Percentiles rank a stretch among this genome's conserved stretches.
phyloP scores from a whole-genome alignment of 1,140 invertebrate species.

The Drosophila miranda region DNA sequence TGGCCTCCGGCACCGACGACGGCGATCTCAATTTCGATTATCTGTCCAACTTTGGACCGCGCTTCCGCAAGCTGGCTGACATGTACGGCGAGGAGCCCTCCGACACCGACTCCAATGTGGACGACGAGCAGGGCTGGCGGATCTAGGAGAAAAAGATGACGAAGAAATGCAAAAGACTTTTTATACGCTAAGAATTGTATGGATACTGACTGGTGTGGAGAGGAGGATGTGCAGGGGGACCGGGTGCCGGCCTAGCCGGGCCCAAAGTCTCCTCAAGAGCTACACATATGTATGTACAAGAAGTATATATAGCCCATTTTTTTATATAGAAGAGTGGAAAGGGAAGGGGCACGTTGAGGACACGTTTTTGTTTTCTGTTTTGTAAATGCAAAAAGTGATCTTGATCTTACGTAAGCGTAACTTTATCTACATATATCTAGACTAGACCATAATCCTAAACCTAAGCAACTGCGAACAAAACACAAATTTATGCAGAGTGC shows the following conservation, averaged over 20 bases:
- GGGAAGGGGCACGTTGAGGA: slow-evolving; percentile 42
- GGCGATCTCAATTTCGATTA: slow-evolving; percentile 98
- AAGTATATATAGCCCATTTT: not conserved
- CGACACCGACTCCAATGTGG: slow-evolving; percentile 84
- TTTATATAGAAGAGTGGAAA: slow-evolving; percentile 64
- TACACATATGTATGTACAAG: slow-evolving; percentile 31
- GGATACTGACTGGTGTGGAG: slow-evolving; percentile 28
- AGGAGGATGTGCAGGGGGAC: slow-evolving; percentile 21
- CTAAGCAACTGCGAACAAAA: slow-evolving; percentile 64
- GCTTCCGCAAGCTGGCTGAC: slow-evolving; percentile 97
- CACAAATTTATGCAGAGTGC: slow-evolving; percentile 30
- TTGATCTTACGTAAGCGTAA: slow-evolving; percentile 69
- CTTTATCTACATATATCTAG: slow-evolving; percentile 19
- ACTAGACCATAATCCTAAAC: slow-evolving; percentile 31
- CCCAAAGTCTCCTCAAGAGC: slow-evolving; percentile 33
- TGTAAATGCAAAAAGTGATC: slow-evolving; percentile 71
- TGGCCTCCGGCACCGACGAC: slow-evolving; percentile 96
- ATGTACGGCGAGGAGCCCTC: slow-evolving; percentile 97
- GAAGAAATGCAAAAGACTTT: slow-evolving; percentile 72
- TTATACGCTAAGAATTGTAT: slow-evolving; percentile 61
- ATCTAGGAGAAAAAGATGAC: slow-evolving; percentile 52
- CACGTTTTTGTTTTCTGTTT: slow-evolving; percentile 63
- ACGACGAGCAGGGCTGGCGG: slow-evolving; percentile 82
- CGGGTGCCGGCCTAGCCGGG: slow-evolving; percentile 59
- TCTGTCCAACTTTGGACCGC: slow-evolving; percentile 96